A percentile compares a stretch with the other conserved stretches of the same genome.
Conservation (phyloP, 2,797 vertebrate genomes). For the Myoxocephalus aenaeus region DNA sequence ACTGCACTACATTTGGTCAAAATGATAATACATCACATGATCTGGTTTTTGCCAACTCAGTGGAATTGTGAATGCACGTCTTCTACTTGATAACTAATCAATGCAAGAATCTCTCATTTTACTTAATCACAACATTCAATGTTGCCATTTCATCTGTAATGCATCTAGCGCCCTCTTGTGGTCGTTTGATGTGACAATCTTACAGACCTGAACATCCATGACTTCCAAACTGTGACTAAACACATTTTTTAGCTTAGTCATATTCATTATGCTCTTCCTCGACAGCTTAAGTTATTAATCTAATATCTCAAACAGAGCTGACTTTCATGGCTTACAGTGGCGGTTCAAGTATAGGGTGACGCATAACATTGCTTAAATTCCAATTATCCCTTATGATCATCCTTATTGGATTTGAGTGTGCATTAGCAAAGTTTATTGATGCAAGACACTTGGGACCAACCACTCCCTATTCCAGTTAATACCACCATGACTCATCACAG, state of each 20-base stretch:
- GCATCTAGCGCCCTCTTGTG: conserved; percentile 39
- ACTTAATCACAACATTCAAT: background rate
- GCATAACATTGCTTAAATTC: background rate
- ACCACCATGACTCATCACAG: conserved; percentile 28
- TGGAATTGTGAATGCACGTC: background rate
- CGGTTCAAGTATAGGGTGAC: background rate
- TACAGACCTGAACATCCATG: background rate
- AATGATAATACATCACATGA: background rate
- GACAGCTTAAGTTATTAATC: background rate
- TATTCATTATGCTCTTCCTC: background rate
- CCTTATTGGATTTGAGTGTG: background rate
- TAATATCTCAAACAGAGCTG: background rate
- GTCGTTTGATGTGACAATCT: background rate
- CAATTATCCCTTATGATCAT: background rate
- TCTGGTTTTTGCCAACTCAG: background rate
- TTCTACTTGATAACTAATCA: background rate
- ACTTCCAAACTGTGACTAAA: background rate
- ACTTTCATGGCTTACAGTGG: background rate
- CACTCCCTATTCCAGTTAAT: conserved; percentile 18
- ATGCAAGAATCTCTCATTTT: background rate
- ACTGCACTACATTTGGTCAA: background rate
- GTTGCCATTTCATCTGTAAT: background rate
- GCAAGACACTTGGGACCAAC: background rate
- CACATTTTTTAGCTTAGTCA: background rate
- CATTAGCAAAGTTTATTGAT: conserved; percentile 30